A percentile compares a stretch with the other conserved stretches of the same genome.
phyloP scores from a whole-genome alignment of 2,888 invertebrate genomes.

The Sinhomidia bicolor region DNA sequence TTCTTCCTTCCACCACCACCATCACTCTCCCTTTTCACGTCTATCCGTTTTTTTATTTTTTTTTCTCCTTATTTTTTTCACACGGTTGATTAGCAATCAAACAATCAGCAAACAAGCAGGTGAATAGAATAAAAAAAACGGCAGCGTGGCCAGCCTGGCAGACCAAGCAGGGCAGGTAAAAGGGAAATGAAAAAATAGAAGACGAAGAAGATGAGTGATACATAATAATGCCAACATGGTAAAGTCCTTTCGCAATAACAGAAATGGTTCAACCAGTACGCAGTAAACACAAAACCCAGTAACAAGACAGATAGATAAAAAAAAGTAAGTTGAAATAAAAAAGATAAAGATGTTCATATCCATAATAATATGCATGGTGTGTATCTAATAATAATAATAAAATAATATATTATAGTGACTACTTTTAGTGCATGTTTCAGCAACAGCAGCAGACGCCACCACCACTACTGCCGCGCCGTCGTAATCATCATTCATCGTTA shows the following conservation, averaged over 20 bases:
- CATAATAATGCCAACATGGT: neutral
- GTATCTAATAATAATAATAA: neutral
- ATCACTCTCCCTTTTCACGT: neutral
- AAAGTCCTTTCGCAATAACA: neutral
- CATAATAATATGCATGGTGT: neutral
- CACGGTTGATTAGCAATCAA: conserved; percentile 65
- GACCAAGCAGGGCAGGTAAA: too few relatives aligned
- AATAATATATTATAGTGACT: neutral
- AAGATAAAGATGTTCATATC: neutral
- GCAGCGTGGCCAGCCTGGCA: too few relatives aligned
- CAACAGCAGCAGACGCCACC: conserved; percentile 41
- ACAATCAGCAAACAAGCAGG: neutral
- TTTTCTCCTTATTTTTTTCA: conserved; percentile 45
- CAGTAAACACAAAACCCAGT: neutral
- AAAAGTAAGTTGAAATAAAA: neutral
- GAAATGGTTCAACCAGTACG: too few relatives aligned
- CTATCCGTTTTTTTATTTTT: neutral
- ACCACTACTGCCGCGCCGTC: neutral
- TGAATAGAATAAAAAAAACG: neutral
- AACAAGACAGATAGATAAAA: neutral
- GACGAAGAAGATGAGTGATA: too few relatives aligned
- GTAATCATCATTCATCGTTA: conserved; percentile 36
- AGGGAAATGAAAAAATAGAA: conserved; percentile 18
- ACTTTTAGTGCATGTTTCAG: conserved; percentile 54
- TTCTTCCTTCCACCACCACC: neutral